Evolutionary conservation across 23 tunicate genomes (phyloP).

Genomic region (Styela plicata): DNA sequence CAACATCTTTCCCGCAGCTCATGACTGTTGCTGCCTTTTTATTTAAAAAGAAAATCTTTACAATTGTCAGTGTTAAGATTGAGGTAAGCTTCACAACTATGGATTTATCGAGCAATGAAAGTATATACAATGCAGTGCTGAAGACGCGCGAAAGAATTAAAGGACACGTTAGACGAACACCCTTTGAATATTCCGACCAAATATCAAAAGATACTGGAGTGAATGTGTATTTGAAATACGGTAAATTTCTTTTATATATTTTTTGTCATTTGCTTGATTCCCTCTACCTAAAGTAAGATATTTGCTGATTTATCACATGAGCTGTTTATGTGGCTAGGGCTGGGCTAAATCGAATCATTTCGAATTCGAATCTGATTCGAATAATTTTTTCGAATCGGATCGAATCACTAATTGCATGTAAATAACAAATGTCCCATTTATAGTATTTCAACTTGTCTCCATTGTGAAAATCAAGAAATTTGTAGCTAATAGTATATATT

Average conservation of each 20-base stretch:
- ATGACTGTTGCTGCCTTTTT: too few relatives aligned
- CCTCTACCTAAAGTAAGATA: not conserved
- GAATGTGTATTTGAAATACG: conserved; percentile 12
- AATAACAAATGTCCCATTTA: too few relatives aligned
- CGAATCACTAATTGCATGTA: too few relatives aligned
- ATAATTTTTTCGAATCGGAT: too few relatives aligned
- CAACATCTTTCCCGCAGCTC: too few relatives aligned
- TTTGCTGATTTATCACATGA: not conserved
- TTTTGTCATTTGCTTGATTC: not conserved
- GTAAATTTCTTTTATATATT: not conserved
- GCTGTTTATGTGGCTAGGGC: not conserved
- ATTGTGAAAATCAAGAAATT: too few relatives aligned
- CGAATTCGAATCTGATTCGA: too few relatives aligned
- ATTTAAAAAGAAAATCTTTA: too few relatives aligned
- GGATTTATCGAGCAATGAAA: not conserved
- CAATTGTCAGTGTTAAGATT: too few relatives aligned
- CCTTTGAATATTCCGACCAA: not conserved
- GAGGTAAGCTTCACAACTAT: too few relatives aligned
- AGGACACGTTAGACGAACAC: not conserved
- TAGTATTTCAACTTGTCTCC: too few relatives aligned
- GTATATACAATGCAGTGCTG: not conserved
- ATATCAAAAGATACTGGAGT: conserved; percentile 11
- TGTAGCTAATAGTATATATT: too few relatives aligned
- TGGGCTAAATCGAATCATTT: not conserved
- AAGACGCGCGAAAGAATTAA: not conserved